phyloP scores from a whole-genome alignment of 2,113 vertebrate species.

The Ornithorhynchus anatinus region DNA sequence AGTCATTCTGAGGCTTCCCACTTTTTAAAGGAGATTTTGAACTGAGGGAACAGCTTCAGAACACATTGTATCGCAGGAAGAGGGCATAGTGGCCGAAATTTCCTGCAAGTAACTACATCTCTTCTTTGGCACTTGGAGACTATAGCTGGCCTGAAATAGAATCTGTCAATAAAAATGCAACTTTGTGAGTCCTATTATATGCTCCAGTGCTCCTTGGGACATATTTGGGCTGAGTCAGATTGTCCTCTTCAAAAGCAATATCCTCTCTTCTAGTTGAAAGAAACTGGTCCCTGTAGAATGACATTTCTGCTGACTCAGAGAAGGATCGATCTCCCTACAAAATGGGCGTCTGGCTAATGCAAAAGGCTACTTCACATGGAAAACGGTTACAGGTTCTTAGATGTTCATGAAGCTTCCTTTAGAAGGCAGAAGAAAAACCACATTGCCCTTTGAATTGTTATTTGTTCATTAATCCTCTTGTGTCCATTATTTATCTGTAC shows the following conservation, averaged over 20 bases:
- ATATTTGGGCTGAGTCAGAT: background rate
- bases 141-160: slow-evolving; percentile 4
- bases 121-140: background rate
- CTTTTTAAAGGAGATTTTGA: slow-evolving; percentile 1
- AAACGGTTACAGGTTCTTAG: too few species aligned
- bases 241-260: slow-evolving; percentile 24
- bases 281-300: slow-evolving; percentile 15
- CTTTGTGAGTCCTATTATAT: background rate
- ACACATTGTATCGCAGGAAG: background rate
- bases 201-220: background rate
- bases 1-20: background rate
- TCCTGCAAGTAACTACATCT: background rate
- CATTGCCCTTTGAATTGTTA: too few species aligned
- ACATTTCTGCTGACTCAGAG: slow-evolving; percentile 16
- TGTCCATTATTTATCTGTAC: too few species aligned
- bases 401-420: too few species aligned
- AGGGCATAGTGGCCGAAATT: background rate
- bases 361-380: background rate
- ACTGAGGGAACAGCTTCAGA: slow-evolving; percentile 12
- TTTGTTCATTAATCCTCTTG: background rate
- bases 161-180: slow-evolving; percentile 5
- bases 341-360: background rate
- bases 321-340: slow-evolving; percentile 20
- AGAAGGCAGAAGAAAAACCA: too few species aligned
- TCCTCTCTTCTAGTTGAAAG: background rate